These are phyloP conservation scores for Hippocampus comes DNA, from an alignment of 2,113 vertebrate genomes.

Conservation along the genomic window DNA sequence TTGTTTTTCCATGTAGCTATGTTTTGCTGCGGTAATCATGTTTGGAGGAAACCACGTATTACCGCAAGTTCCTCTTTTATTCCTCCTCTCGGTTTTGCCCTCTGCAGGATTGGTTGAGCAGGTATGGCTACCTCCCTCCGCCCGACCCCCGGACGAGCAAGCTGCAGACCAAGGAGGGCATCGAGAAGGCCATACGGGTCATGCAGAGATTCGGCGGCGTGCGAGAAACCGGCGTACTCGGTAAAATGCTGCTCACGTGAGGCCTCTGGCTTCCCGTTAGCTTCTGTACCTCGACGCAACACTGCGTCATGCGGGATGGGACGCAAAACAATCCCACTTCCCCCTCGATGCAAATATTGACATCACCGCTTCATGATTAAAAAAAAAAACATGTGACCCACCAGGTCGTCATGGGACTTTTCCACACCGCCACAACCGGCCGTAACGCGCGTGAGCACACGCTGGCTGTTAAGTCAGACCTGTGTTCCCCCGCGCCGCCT, in stretches of 20 bases:
- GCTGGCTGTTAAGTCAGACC: too few relatives aligned
- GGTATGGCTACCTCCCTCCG: constrained; percentile 84
- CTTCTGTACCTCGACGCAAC: background rate
- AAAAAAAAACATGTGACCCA: too few relatives aligned
- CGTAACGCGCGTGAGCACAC: too few relatives aligned
- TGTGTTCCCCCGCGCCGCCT: too few relatives aligned
- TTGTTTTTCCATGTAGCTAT: background rate
- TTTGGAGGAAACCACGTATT: background rate
- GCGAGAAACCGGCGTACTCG: constrained; percentile 74
- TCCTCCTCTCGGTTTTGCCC: background rate
- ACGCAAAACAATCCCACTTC: background rate
- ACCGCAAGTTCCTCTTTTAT: background rate
- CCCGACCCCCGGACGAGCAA: constrained; percentile 75
- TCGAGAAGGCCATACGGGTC: constrained; percentile 73
- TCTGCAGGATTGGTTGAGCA: constrained; percentile 82
- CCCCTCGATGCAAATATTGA: background rate
- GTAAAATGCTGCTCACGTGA: constrained; percentile 57
- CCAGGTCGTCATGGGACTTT: too few relatives aligned
- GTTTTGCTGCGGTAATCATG: constrained; percentile 1
- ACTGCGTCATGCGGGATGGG: background rate
- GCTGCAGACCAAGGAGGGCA: constrained; percentile 75
- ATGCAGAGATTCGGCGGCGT: constrained; percentile 87
- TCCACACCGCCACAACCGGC: too few relatives aligned
- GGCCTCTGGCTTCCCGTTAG: constrained; percentile 2
- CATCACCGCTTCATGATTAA: background rate